Evolutionary conservation across 2,113 vertebrate species (phyloP).

Genomic region (Vireo altiloquus): DNA sequence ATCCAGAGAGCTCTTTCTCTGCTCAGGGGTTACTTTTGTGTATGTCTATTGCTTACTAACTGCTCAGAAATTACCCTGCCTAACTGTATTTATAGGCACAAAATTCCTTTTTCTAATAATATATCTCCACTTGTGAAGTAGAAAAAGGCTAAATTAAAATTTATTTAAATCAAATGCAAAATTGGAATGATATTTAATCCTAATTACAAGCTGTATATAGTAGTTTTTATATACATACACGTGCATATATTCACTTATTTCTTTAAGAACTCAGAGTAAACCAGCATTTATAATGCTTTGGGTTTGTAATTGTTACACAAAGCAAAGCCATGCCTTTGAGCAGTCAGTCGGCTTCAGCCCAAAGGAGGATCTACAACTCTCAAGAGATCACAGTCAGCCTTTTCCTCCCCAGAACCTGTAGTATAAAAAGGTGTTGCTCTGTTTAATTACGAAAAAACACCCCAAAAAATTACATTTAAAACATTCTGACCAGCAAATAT

Average conservation of each 20-base stretch:
- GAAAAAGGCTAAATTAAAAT: neutral
- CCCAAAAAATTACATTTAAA: neutral
- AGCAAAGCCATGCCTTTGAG: neutral
- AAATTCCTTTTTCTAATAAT: neutral
- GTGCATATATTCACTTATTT: neutral
- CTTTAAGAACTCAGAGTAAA: neutral
- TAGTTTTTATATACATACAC: rapidly evolving
- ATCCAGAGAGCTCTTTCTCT: neutral
- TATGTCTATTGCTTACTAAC: neutral
- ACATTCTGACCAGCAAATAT: neutral
- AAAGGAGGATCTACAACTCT: neutral
- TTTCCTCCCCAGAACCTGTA: neutral
- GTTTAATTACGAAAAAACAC: neutral
- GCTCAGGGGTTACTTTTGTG: neutral
- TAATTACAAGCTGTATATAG: neutral
- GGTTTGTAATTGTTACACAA: neutral
- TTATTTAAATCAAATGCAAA: neutral
- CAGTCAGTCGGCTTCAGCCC: neutral
- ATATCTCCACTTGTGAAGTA: neutral
- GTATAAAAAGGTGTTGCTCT: neutral
- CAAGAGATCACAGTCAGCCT: neutral
- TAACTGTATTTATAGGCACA: neutral
- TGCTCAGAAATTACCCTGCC: neutral
- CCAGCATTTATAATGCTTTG: neutral
- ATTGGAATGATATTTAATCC: neutral